phyloP scores from a whole-genome alignment of 2,888 invertebrate species.

The Rotaria socialis region DNA sequence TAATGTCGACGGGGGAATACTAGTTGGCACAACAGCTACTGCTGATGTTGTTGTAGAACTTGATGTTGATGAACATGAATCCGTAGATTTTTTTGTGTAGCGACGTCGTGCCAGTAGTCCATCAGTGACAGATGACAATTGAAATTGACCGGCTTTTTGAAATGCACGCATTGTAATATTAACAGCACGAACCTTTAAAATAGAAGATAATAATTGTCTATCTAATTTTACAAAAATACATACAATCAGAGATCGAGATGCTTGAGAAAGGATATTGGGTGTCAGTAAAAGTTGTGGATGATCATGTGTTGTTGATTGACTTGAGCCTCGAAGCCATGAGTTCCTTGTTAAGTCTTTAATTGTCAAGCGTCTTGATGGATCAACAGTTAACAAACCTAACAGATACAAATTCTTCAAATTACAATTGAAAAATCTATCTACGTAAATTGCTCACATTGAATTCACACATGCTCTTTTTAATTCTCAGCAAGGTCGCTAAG shows the following conservation, averaged over 20 bases:
- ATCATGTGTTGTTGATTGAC: background rate
- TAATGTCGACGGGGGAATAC: background rate
- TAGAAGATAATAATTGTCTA: background rate
- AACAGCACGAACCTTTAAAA: slow-evolving; percentile 12
- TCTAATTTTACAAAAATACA: background rate
- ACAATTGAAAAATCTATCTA: too few species aligned
- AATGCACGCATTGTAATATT: slow-evolving; percentile 32
- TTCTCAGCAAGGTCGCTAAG: too few species aligned
- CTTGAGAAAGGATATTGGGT: slow-evolving; percentile 8
- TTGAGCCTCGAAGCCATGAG: slow-evolving; percentile 63
- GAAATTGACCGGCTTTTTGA: slow-evolving; percentile 33
- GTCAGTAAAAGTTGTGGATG: slow-evolving; percentile 18
- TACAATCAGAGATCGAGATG: slow-evolving; percentile 27
- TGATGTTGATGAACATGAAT: slow-evolving; percentile 25
- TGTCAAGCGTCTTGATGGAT: slow-evolving; percentile 70
- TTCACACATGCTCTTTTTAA: too few species aligned
- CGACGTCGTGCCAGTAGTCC: slow-evolving; percentile 24
- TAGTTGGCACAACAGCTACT: background rate
- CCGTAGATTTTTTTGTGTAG: slow-evolving; percentile 28
- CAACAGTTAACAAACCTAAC: slow-evolving; percentile 72
- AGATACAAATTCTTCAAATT: too few species aligned
- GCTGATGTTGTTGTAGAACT: background rate
- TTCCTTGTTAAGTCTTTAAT: slow-evolving; percentile 69
- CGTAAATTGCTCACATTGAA: too few species aligned
- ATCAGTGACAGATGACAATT: background rate